phyloP scores from a whole-genome alignment of 2,888 invertebrate genomes.

The Ptychoptera albimana region DNA sequence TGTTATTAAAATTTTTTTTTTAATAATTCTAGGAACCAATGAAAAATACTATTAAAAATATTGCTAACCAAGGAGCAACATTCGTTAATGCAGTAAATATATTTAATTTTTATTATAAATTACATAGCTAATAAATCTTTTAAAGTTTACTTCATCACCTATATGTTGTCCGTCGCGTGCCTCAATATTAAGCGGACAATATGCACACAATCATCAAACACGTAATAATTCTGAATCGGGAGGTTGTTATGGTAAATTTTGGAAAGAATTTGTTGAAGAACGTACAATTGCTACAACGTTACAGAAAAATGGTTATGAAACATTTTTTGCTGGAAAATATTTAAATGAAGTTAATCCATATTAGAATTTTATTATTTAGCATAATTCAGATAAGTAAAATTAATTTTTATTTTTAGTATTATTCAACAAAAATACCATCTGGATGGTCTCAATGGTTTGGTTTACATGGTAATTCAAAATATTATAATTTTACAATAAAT shows the following conservation, averaged over 20 bases:
- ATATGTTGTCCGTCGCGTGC: slow-evolving; percentile 86
- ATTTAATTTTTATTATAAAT: slow-evolving; percentile 1
- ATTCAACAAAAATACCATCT: slow-evolving; percentile 46
- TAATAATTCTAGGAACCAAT: slow-evolving; percentile 46
- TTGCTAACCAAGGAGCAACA: slow-evolving; percentile 47
- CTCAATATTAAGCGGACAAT: slow-evolving; percentile 66
- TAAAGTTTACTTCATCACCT: slow-evolving; percentile 69
- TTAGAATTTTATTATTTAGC: slow-evolving; percentile 5
- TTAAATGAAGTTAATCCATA: slow-evolving; percentile 53
- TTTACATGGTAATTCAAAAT: slow-evolving; percentile 79
- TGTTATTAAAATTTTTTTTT: slow-evolving; percentile 22
- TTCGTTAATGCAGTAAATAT: slow-evolving; percentile 58
- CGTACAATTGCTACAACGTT: slow-evolving; percentile 52
- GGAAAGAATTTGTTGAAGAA: slow-evolving; percentile 49
- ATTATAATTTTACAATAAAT: slow-evolving; percentile 77
- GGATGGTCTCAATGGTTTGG: slow-evolving; percentile 85
- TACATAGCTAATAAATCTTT: not conserved
- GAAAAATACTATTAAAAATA: slow-evolving; percentile 41
- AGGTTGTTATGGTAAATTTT: slow-evolving; percentile 53
- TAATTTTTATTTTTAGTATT: slow-evolving; percentile 9
- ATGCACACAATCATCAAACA: slow-evolving; percentile 67
- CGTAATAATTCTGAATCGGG: slow-evolving; percentile 64
- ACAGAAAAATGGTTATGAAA: slow-evolving; percentile 49
- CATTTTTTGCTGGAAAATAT: slow-evolving; percentile 90
- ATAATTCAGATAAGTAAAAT: slow-evolving; percentile 5